These are phyloP conservation scores for Dynastes grantii DNA, from an alignment of 2,888 invertebrate genomes.

Conservation along the genomic window DNA sequence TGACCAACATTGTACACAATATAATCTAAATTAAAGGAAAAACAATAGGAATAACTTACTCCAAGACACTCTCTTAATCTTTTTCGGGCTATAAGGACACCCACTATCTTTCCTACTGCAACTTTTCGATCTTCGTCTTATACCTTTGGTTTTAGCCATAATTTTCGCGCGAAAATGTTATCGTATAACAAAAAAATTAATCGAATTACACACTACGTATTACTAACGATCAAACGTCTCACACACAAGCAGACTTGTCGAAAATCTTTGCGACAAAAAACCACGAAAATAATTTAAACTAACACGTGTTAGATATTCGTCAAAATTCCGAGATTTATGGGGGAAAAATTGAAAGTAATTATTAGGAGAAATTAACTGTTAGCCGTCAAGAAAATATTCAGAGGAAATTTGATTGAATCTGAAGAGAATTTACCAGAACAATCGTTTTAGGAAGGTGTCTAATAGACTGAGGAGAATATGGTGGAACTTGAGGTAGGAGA, in stretches of 20 bases:
- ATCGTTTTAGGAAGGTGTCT: not conserved
- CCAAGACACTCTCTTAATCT: constrained; percentile 65
- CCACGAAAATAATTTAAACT: not conserved
- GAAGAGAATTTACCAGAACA: not conserved
- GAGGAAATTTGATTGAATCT: not conserved
- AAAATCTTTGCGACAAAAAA: not conserved
- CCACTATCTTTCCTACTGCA: not conserved
- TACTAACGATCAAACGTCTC: not conserved
- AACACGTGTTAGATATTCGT: not conserved
- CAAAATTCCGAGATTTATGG: no score
- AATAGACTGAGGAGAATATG: no score
- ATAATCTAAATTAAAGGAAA: not conserved
- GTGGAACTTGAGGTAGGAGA: no score
- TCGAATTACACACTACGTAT: not conserved
- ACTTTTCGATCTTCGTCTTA: constrained; percentile 19
- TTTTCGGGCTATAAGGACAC: constrained; percentile 33
- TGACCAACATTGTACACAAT: no score
- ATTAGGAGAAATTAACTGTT: no score
- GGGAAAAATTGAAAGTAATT: no score
- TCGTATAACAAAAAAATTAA: not conserved
- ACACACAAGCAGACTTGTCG: not conserved
- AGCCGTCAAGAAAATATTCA: no score
- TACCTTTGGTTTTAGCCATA: constrained; percentile 47
- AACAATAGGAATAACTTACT: constrained; percentile 59
- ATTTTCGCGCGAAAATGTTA: constrained; percentile 15